These are phyloP conservation scores for Microchrysa polita DNA, from an alignment of 2,888 invertebrate genomes.

Conservation along the genomic window DNA sequence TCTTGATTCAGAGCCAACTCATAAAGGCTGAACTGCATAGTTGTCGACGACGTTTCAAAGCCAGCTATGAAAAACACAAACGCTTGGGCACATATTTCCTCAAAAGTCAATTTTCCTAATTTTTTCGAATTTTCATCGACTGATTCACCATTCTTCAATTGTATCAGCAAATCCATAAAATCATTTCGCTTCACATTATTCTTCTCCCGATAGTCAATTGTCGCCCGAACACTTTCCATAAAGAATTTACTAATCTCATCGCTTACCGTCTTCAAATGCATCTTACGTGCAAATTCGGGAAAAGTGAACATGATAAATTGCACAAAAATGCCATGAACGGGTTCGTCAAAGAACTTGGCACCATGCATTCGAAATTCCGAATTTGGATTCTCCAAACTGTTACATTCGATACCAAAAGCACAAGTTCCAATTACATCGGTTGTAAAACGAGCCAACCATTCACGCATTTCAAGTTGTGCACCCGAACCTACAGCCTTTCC, in stretches of 20 bases:
- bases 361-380: slow-evolving; percentile 59
- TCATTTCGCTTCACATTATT: slow-evolving; percentile 63
- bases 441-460: slow-evolving; percentile 63
- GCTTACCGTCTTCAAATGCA: slow-evolving; percentile 51
- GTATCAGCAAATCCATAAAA: slow-evolving; percentile 67
- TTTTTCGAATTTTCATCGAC: background rate
- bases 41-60: slow-evolving; percentile 58
- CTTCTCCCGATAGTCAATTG: slow-evolving; percentile 61
- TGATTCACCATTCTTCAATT: slow-evolving; percentile 58
- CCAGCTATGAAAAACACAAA: slow-evolving; percentile 52
- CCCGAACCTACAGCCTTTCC: slow-evolving; percentile 8
- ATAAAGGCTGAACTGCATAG: slow-evolving; percentile 56
- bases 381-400: slow-evolving; percentile 62
- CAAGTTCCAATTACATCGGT: slow-evolving; percentile 66
- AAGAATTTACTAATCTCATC: slow-evolving; percentile 57
- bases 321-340: background rate
- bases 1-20: slow-evolving; percentile 56
- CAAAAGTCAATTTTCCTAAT: background rate
- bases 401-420: slow-evolving; percentile 66
- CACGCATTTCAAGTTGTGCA: slow-evolving; percentile 62
- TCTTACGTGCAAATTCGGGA: background rate
- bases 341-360: slow-evolving; percentile 47
- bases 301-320: background rate
- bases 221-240: slow-evolving; percentile 59
- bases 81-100: slow-evolving; percentile 14